Evolutionary conservation across 2,113 vertebrate genomes (phyloP), one percentile per base, ranked within the genome.

Genomic region (Sula dactylatra): DNA sequence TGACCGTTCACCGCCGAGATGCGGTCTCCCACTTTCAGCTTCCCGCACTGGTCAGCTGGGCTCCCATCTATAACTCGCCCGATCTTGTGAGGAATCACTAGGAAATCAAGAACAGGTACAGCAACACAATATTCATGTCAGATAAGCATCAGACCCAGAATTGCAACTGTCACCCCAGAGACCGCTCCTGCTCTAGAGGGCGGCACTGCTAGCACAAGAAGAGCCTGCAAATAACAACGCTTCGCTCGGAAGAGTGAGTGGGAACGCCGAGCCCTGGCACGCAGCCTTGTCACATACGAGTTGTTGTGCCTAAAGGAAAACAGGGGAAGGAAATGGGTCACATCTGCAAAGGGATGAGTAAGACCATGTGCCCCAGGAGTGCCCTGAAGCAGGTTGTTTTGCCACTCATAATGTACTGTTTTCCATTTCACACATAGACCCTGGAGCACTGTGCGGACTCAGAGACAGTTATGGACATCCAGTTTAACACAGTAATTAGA

Each of bases 21-120:
- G 11, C 99, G 98, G 71, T 99, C 99, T 1, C 99, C 99, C 78
- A 99, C 99, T 58, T 99, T 99, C 94, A 99, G 98, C 96, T 96
- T 99, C 70, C 99, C 99, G 31, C 99, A 98, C 25, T 98, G 99
- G 91, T 99, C 99, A 1, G 99, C 99, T 0, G 99, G 99, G 91
- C 99, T 99, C 71, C 99, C 99, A 9, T 99, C 99, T 13, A 99
- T 99, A 42, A 99, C 99, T 22, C 99, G 99, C 18, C 99, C 99
- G 3, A 99, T 99, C 98, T 99, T 99, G 98, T 99, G 99, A 64
- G 99, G 99, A 78, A 99, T 99, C 45, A 99, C 99, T 99, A 72
- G 40, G 71, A 40, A 82, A 71, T 7, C 19, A 82, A 92, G 54
- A 94, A 76, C 67, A 96, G 11, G 25, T 36, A 70, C 15, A 31